phyloP scores from a whole-genome alignment of 2,797 vertebrate genomes.

The Coregonus suidteri region DNA sequence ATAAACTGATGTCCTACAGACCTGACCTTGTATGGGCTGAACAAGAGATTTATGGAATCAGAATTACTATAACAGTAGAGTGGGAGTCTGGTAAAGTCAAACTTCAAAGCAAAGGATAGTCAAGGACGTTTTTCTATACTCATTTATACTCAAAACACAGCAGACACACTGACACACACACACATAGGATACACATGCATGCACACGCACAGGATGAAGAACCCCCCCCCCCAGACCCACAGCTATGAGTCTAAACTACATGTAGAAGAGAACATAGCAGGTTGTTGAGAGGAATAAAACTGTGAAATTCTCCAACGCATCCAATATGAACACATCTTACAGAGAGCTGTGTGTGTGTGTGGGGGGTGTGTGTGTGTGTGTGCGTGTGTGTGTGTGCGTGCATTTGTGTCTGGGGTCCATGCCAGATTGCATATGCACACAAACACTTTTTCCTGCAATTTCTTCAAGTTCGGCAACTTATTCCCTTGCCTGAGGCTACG shows the following conservation, averaged over 20 bases:
- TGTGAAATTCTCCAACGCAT: not conserved
- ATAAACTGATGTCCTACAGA: not conserved
- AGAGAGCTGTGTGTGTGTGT: not conserved
- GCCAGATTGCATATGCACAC: not conserved
- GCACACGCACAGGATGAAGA: not conserved
- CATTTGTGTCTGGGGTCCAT: not conserved
- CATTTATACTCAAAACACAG: not conserved
- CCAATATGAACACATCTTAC: not conserved
- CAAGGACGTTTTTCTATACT: not conserved
- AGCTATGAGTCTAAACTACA: not conserved
- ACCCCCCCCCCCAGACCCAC: too few species aligned
- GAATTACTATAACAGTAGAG: not conserved
- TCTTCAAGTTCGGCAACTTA: not conserved
- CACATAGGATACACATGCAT: not conserved
- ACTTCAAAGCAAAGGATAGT: not conserved
- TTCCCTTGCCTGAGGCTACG: not conserved
- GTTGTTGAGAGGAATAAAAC: not conserved
- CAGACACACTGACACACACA: slow-evolving; percentile 6
- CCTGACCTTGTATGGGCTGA: not conserved
- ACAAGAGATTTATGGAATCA: not conserved
- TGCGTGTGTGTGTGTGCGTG: too few species aligned
- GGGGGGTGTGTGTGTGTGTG: not conserved
- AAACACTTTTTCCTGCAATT: not conserved
- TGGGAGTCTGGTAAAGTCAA: not conserved
- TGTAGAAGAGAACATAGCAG: not conserved